Evolutionary conservation across 2,797 vertebrate species (phyloP).

Genomic region (Hirundo rustica): DNA sequence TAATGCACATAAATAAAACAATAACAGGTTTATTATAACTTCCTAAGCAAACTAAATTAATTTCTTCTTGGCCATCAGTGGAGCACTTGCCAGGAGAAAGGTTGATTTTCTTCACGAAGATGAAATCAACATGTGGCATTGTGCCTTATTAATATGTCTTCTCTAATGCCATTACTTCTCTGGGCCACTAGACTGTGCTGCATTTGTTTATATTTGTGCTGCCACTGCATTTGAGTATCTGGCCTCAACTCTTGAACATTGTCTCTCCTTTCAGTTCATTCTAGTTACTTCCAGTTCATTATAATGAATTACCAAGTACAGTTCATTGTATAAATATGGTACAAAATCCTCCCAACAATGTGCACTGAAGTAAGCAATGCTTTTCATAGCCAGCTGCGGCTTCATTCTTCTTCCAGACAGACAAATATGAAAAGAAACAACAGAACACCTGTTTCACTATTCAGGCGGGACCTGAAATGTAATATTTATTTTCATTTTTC

Average conservation of each 20-base stretch:
- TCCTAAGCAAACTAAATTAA: background rate
- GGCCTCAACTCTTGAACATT: background rate
- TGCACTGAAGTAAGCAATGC: background rate
- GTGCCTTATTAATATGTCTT: constrained; percentile 1
- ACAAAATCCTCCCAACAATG: background rate
- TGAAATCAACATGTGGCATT: background rate
- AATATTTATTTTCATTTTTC: background rate
- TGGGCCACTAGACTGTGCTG: constrained; percentile 67
- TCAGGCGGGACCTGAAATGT: background rate
- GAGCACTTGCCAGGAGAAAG: background rate
- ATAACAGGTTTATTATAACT: background rate
- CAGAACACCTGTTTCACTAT: background rate
- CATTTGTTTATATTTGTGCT: constrained; percentile 61
- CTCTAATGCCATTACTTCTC: constrained; percentile 50
- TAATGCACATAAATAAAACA: background rate
- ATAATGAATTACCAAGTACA: constrained; percentile 13
- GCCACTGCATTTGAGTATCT: background rate
- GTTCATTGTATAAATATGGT: constrained; percentile 5
- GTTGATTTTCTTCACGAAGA: background rate
- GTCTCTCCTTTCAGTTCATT: background rate
- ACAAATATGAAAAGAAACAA: background rate
- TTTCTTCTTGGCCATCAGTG: background rate
- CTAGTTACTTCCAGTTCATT: background rate
- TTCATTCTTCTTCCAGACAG: background rate
- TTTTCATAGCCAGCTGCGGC: background rate